Conservation (phyloP, 2,113 vertebrate species). For the Vulpes ferrilata region DNA sequence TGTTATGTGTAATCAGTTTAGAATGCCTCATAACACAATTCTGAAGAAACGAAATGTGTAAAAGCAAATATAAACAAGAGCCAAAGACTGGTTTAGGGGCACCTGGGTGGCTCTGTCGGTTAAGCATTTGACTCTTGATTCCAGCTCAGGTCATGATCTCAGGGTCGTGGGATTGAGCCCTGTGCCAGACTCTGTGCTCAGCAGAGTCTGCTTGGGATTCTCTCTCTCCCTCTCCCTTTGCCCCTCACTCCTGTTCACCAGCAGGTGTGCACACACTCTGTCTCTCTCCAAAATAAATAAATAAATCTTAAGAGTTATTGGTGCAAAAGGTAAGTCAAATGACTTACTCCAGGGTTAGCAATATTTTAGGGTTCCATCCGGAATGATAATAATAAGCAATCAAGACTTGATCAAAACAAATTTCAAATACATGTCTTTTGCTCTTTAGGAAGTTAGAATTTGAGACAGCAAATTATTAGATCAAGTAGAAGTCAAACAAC, state of each 20-base stretch:
- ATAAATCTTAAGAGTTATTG: not conserved
- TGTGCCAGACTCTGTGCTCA: not conserved
- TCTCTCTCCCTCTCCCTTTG: not conserved
- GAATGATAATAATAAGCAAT: not conserved
- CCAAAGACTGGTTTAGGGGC: not conserved
- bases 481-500: not conserved
- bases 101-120: not conserved
- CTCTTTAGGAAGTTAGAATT: not conserved
- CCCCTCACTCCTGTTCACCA: not conserved
- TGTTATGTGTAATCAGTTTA: not conserved
- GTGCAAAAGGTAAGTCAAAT: not conserved
- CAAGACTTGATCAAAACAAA: not conserved
- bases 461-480: not conserved
- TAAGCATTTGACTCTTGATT: not conserved
- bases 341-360: not conserved
- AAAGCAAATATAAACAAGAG: not conserved
- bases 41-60: conserved; percentile 2
- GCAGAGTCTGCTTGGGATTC: not conserved
- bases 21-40: not conserved
- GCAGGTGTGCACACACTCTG: not conserved
- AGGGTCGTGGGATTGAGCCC: not conserved
- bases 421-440: not conserved
- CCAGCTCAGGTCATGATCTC: not conserved
- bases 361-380: not conserved
- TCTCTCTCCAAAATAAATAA: not conserved